A percentile compares a stretch with the other conserved stretches of the same genome.
These are phyloP conservation scores for Pocillopora damicornis DNA, from an alignment of 64 coral and sea anemone species.

Conservation along the genomic window DNA sequence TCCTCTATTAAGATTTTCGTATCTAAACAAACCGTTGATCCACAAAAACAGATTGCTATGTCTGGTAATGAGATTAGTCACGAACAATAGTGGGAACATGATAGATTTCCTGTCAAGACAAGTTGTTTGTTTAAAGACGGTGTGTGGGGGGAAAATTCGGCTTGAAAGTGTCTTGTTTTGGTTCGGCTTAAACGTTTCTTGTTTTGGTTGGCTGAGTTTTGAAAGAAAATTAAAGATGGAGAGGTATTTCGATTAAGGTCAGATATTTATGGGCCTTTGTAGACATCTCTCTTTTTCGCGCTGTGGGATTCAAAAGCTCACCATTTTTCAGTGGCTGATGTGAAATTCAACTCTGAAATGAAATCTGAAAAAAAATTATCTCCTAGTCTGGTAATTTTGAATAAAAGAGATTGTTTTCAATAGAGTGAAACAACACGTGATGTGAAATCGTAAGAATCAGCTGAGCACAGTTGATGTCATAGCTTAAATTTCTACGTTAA, in stretches of 20 bases:
- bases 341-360: no score
- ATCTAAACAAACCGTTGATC: not conserved
- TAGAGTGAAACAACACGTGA: no score
- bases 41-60: not conserved
- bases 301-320: no score
- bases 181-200: not conserved
- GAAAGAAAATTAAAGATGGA: not conserved
- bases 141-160: not conserved
- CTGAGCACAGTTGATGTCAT: no score
- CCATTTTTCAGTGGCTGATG: no score
- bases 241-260: not conserved
- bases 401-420: no score
- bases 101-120: not conserved
- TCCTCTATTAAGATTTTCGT: not conserved
- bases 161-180: not conserved
- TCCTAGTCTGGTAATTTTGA: no score
- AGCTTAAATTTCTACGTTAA: no score
- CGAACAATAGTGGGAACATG: no score
- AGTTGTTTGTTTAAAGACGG: not conserved
- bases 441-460: no score
- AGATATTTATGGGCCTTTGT: not conserved
- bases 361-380: no score
- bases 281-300: no score
- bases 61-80: not conserved
- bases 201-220: not conserved